A percentile compares a stretch with the other conserved stretches of the same genome.
Conservation (phyloP, 1,140 invertebrate species). For the Aphidius ervi region DNA sequence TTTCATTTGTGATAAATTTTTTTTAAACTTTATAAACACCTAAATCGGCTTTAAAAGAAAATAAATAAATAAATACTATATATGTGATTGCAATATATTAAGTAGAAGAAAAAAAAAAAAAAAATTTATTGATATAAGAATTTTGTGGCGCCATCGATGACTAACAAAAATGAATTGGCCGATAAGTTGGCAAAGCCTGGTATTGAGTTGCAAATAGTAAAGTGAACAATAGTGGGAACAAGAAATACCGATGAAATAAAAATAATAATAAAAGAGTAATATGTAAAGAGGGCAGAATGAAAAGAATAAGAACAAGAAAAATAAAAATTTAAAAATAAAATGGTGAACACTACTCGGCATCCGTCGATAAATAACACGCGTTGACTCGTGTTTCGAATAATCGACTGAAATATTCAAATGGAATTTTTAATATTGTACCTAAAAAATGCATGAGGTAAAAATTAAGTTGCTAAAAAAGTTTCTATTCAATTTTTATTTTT, state of each 20-base stretch:
- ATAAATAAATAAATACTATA: too few species aligned
- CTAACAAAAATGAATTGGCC: slow-evolving; percentile 28
- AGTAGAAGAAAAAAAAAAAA: too few species aligned
- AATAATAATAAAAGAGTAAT: slow-evolving; percentile 6
- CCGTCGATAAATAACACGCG: slow-evolving; percentile 34
- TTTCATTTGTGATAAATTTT: too few species aligned
- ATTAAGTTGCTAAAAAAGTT: slow-evolving; percentile 27
- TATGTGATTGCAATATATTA: too few species aligned
- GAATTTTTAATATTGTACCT: slow-evolving; percentile 23
- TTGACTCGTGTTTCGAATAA: slow-evolving; percentile 35
- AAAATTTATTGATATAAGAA: too few species aligned
- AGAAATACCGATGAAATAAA: slow-evolving; percentile 2
- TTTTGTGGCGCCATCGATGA: neutral
- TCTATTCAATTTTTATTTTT: neutral
- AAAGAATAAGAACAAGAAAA: slow-evolving; percentile 6
- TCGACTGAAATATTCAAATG: slow-evolving; percentile 30
- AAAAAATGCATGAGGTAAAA: slow-evolving; percentile 33
- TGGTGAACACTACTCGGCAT: slow-evolving; percentile 3
- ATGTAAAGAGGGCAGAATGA: neutral
- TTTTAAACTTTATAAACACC: too few species aligned
- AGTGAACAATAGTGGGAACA: slow-evolving; percentile 4
- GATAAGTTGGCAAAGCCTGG: slow-evolving; percentile 35
- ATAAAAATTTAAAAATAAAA: slow-evolving; percentile 3
- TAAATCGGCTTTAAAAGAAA: too few species aligned
- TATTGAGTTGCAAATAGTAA: slow-evolving; percentile 41